A percentile compares a stretch with the other conserved stretches of the same genome.
phyloP scores from a whole-genome alignment of 2,113 vertebrate species.

The Macquaria australasica region DNA sequence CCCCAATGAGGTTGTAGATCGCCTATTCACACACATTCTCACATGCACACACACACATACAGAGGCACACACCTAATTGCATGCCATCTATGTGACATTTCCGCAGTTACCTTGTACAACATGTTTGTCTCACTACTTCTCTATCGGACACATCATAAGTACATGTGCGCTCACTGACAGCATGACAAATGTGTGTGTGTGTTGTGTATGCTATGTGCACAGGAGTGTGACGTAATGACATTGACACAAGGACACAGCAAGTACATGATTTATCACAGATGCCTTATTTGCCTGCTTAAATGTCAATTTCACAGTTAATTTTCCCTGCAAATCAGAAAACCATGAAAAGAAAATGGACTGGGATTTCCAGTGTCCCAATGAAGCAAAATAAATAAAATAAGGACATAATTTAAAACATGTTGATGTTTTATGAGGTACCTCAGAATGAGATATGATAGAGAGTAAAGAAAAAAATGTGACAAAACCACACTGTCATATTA shows the following conservation, averaged over 20 bases:
- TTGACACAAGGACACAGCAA: slow-evolving; percentile 53
- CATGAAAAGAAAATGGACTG: slow-evolving; percentile 12
- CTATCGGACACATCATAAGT: slow-evolving; percentile 11
- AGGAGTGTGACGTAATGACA: slow-evolving; percentile 22
- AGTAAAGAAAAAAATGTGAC: background rate
- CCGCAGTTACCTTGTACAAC: slow-evolving; percentile 26
- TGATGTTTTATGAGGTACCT: background rate
- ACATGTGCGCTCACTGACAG: slow-evolving; percentile 18
- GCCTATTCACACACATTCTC: background rate
- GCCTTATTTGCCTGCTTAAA: slow-evolving; percentile 18
- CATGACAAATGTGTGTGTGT: slow-evolving; percentile 7
- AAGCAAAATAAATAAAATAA: background rate
- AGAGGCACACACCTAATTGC: slow-evolving; percentile 32
- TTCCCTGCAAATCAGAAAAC: slow-evolving; percentile 35
- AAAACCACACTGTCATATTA: background rate
- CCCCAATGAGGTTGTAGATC: background rate
- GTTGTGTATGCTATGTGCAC: background rate
- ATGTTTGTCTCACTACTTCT: slow-evolving; percentile 24
- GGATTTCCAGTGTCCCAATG: slow-evolving; percentile 2
- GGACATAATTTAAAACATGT: background rate
- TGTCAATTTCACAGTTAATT: slow-evolving; percentile 56
- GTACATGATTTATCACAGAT: slow-evolving; percentile 39
- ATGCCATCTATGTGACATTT: slow-evolving; percentile 47
- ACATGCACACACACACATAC: background rate
- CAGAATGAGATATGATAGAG: background rate